These are phyloP conservation scores for Cyprinodon brontotheroides DNA, from an alignment of 2,113 vertebrate genomes.

Conservation along the genomic window DNA sequence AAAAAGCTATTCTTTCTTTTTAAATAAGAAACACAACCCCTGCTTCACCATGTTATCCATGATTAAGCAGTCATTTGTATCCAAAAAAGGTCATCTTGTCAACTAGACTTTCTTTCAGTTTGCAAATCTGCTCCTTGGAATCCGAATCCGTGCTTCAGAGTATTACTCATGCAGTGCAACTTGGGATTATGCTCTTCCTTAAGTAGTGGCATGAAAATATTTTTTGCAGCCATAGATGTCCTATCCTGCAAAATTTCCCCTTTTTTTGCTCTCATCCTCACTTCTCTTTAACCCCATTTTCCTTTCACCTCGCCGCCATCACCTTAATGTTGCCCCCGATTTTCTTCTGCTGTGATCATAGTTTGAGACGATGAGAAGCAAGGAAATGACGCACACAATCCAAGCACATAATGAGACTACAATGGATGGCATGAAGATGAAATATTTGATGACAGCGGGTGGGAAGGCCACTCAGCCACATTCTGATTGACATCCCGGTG, in stretches of 20 bases:
- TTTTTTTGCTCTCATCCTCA: conserved; percentile 4
- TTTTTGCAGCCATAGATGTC: conserved; percentile 32
- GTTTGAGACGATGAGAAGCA: conserved; percentile 41
- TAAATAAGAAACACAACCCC: conserved; percentile 56
- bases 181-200: conserved; percentile 19
- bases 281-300: conserved; percentile 8
- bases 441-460: conserved; percentile 54
- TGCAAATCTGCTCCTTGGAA: conserved; percentile 51
- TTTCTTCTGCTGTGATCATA: conserved; percentile 46
- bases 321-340: conserved; percentile 33
- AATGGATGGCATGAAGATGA: conserved; percentile 48
- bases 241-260: conserved; percentile 36
- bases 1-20: conserved; percentile 6
- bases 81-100: conserved; percentile 75
- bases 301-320: conserved; percentile 28
- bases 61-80: conserved; percentile 64
- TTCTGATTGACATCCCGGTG: conserved; percentile 57
- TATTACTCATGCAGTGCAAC: conserved; percentile 28
- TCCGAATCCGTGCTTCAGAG: conserved; percentile 37
- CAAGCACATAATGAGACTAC: conserved; percentile 27
- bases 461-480: conserved; percentile 34
- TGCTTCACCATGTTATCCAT: conserved; percentile 35
- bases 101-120: conserved; percentile 65
- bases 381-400: conserved; percentile 2
- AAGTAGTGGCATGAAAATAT: conserved; percentile 26